Percentiles rank a stretch among this genome's conserved stretches.
These are phyloP conservation scores for Harpegnathos saltator DNA, from an alignment of 1,140 invertebrate genomes.

Conservation along the genomic window DNA sequence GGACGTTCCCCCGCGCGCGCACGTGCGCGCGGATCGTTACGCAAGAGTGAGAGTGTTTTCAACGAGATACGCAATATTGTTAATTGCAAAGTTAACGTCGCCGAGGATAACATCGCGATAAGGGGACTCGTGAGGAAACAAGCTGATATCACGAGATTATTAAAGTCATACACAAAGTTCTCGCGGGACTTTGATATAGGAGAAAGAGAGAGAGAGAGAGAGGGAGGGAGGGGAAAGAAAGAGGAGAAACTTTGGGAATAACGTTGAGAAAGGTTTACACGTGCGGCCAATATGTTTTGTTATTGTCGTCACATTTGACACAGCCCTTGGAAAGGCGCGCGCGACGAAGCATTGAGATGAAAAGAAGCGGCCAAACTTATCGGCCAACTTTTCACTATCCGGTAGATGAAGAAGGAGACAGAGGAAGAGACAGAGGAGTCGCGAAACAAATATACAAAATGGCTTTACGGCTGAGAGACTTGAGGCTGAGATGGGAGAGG, in stretches of 20 bases:
- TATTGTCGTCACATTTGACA: constrained; percentile 11
- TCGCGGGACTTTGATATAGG: background rate
- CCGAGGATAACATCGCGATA: background rate
- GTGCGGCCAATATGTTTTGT: background rate
- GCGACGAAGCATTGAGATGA: constrained; percentile 16
- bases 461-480: background rate
- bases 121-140: background rate
- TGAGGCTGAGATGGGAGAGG: background rate
- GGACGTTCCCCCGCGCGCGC: background rate
- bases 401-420: background rate
- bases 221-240: too few relatives aligned
- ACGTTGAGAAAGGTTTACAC: constrained; percentile 22
- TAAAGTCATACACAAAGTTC: background rate
- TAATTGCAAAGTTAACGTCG: constrained; percentile 21
- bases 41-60: background rate
- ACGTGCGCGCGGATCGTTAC: background rate
- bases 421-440: background rate
- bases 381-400: constrained; percentile 4
- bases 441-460: background rate
- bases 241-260: background rate
- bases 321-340: background rate
- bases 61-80: constrained; percentile 4
- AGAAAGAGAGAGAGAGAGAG: too few relatives aligned
- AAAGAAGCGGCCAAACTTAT: background rate
- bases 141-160: background rate